A percentile compares a stretch with the other conserved stretches of the same genome.
Conservation (phyloP, 2,888 invertebrate genomes). For the Meloe dianella region DNA sequence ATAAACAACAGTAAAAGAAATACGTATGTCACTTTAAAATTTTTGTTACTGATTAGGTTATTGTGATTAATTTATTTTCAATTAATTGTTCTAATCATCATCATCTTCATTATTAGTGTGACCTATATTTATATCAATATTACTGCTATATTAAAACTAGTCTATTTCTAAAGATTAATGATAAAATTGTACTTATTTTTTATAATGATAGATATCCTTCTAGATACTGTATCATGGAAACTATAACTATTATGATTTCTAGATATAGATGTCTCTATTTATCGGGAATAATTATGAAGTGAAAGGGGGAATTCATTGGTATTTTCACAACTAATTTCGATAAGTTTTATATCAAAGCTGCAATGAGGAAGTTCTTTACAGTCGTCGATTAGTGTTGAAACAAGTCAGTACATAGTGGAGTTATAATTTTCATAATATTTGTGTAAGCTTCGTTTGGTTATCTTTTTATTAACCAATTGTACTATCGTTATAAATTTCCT, state of each 20-base stretch:
- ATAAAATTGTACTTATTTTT: background rate
- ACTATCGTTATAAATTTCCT: too few species aligned
- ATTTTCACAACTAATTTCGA: slow-evolving; percentile 15
- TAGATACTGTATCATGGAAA: background rate
- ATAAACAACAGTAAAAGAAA: background rate
- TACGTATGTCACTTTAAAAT: too few species aligned
- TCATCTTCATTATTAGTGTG: background rate
- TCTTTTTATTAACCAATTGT: too few species aligned
- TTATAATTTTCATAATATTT: too few species aligned
- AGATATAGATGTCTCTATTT: slow-evolving; percentile 4
- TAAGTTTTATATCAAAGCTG: slow-evolving; percentile 33
- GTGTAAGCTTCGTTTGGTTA: too few species aligned
- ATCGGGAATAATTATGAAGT: slow-evolving; percentile 20
- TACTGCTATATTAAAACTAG: too few species aligned
- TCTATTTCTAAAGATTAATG: background rate
- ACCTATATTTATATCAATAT: background rate
- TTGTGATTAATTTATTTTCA: background rate
- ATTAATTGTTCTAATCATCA: background rate
- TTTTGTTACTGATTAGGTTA: too few species aligned
- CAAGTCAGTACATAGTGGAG: slow-evolving; percentile 7
- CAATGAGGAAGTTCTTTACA: slow-evolving; percentile 27
- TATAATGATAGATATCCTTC: background rate
- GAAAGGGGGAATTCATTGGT: slow-evolving; percentile 28
- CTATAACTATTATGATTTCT: background rate
- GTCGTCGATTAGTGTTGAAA: slow-evolving; percentile 25